Evolutionary conservation across 2,113 vertebrate genomes (phyloP), one percentile per base, ranked within the genome.

Genomic region (Ophthalmolycus amberensis): DNA sequence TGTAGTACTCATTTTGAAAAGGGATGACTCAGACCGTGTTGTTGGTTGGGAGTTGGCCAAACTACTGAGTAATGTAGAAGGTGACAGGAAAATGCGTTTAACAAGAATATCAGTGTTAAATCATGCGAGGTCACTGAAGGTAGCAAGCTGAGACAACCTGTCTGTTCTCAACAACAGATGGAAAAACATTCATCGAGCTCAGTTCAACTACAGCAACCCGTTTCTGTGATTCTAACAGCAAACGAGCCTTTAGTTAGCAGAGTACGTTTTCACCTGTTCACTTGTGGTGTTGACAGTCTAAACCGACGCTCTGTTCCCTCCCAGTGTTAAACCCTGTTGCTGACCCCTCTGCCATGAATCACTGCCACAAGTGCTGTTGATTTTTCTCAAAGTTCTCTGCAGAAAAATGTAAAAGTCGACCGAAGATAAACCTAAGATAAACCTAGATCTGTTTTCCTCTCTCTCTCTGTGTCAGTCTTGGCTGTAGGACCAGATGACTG

Each of bases 361-460:
- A 20, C 54, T 64, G 40, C 75, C 38, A 72, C 14, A 69, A 34
- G 20, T 16, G n/a, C n/a, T 68, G 65, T 11, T 15, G 27, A 15
- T 70, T 75, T 71, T 52, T 79, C 63, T 34, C 68, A 48, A 70
- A 56, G 58, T 34, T 18, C 50, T 77, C 68, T 52, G 64, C 67
- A 70, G 73, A 16, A 67, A 79, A 79, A 46, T 29, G 34, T 58
- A 25, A 79, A 73, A 75, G 63, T 67, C 16, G 65, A 42, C 46
- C 6, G 25, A 5, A 10, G 68, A 79, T 72, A 68, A 83, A 77
- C 58, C 71, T 56, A 5, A 10, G 68, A 79, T 72, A 68, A 83
- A 77, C 58, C 71, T 56, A 69, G 62, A 64, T 79, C 29, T 37
- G 50, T 66, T 78, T 56, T 77, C 50, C 59, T 46, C 34, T 52